Evolutionary conservation across 2,797 vertebrate genomes (phyloP).

Genomic region (Pipistrellus kuhlii): DNA sequence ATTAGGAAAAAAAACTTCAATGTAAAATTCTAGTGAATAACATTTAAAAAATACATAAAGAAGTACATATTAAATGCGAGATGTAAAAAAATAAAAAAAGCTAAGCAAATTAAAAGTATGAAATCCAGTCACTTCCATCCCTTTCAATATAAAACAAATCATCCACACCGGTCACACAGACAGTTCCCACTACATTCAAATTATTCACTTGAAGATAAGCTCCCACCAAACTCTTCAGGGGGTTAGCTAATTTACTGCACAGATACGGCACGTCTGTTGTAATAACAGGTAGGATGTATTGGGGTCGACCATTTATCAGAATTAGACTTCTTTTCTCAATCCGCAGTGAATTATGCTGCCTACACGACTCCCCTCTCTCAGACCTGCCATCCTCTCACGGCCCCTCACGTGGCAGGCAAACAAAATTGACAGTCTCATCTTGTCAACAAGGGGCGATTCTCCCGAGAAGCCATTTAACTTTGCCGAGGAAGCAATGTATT

Average conservation of each 20-base stretch:
- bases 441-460: constrained; percentile 95
- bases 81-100: constrained; percentile 81
- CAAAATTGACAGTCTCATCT: constrained; percentile 98
- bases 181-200: constrained; percentile 90
- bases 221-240: constrained; percentile 90
- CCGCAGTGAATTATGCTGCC: constrained; percentile 91
- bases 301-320: constrained; percentile 95
- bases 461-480: constrained; percentile 94
- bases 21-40: constrained; percentile 83
- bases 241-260: constrained; percentile 93
- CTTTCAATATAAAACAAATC: constrained; percentile 91
- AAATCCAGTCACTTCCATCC: constrained; percentile 88
- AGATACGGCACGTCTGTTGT: constrained; percentile 91
- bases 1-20: constrained; percentile 81
- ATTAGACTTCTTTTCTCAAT: constrained; percentile 94
- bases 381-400: constrained; percentile 90
- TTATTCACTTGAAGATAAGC: constrained; percentile 93
- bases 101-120: constrained; percentile 88
- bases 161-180: constrained; percentile 91
- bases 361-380: constrained; percentile 89
- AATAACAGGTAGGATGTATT: constrained; percentile 94
- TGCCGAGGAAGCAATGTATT: constrained; percentile 95
- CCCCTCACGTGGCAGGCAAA: constrained; percentile 97
- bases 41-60: constrained; percentile 68
- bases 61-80: constrained; percentile 84